Evolutionary conservation across 2,888 invertebrate species (phyloP), one percentile per base, ranked within the genome.

Genomic region (Seira ritae): DNA sequence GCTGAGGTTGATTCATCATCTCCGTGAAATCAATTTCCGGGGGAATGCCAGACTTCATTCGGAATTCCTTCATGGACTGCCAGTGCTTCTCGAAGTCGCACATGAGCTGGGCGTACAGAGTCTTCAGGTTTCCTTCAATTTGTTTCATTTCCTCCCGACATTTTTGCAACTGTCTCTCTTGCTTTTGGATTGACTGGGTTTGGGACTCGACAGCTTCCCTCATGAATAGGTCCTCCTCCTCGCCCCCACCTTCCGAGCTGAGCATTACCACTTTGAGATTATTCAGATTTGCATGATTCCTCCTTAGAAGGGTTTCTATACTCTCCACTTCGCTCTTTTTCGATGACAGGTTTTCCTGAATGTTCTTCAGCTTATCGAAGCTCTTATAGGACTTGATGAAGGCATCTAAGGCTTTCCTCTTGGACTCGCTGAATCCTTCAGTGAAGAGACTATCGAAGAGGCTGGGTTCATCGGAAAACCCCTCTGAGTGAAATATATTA

Each of bases 81-180:
- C 84, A 73, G 92, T 94, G 50, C 91, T 93, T 68, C 93, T 93
- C 87, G 94, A 93, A 89, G 94, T 91, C 65, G 91, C 91, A 17
- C 88, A 90, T 50, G 93, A 94, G 85, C 94, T 94, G 70, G 92
- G 94, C 37, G 90, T 95, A 22, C 94, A 94, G 85, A 94, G 93
- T 55, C 55, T 87, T 87, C 6, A 88, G 70, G 0, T 12, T 24
- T 8, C 74, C 68, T 68, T 86, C 82, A 4, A 80, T 65, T 4
- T 80, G 42, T 50, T 65, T 71, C 62, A 86, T 62, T 60, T 86
- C 83, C 19, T 77, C 68, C 22, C 76, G 69, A 15, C 81, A 75
- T 31, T 72, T 74, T 23, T 73, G 19, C 0, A 86, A 72, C 17
- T 82, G 73, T 10, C 85, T 74, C n/a, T 85, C 82, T 62, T 87